Conservation (phyloP, 2,113 vertebrate species). For the Phrynosoma blainvillii region DNA sequence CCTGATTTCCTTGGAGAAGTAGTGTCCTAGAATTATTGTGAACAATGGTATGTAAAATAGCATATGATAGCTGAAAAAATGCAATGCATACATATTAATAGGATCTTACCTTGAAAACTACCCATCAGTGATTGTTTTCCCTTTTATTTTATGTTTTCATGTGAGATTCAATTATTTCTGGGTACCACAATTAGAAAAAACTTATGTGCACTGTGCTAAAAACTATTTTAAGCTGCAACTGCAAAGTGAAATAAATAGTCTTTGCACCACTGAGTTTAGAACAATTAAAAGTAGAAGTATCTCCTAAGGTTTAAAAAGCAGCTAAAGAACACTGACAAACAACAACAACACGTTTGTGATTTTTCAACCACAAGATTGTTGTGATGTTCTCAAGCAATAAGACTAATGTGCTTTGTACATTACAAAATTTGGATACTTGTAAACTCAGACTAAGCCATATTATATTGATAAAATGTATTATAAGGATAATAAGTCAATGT, state of each 20-base stretch:
- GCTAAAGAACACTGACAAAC: neutral
- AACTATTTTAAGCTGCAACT: neutral
- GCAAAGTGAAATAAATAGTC: neutral
- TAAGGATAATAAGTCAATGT: neutral
- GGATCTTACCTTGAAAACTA: neutral
- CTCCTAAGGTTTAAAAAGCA: neutral
- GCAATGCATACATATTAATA: neutral
- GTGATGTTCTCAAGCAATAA: too few relatives aligned
- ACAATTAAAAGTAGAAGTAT: neutral
- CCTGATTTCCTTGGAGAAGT: neutral
- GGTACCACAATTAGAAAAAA: too few relatives aligned
- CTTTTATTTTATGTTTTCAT: neutral
- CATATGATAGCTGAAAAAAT: neutral
- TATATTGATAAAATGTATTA: neutral
- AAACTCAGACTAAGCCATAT: neutral
- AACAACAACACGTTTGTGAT: too few relatives aligned
- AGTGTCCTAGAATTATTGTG: too few relatives aligned
- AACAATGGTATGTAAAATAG: neutral
- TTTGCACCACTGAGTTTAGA: neutral
- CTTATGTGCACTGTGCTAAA: neutral
- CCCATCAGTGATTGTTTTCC: neutral
- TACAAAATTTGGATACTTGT: neutral
- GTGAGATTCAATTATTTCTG: neutral
- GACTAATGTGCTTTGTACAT: too few relatives aligned
- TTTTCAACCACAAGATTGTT: too few relatives aligned